phyloP scores from a whole-genome alignment of 2,888 invertebrate species.

The Callimorpha dominula region DNA sequence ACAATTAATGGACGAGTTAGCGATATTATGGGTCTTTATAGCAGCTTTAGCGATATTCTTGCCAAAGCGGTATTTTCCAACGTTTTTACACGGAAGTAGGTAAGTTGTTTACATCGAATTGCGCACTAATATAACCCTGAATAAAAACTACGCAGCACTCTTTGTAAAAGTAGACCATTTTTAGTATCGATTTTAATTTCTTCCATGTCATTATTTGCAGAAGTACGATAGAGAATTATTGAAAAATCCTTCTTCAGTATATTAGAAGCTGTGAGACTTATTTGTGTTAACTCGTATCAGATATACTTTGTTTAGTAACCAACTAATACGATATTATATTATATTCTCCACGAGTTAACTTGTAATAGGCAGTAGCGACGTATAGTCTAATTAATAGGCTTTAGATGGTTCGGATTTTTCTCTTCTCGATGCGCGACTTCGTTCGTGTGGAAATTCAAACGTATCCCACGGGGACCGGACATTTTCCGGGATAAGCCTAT shows the following conservation, averaged over 20 bases:
- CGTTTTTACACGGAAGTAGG: conserved; percentile 89
- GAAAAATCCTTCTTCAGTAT: not conserved
- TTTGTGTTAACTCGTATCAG: not conserved
- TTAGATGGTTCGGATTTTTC: too few relatives aligned
- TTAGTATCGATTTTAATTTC: not conserved
- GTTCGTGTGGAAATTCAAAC: too few relatives aligned
- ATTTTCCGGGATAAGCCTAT: too few relatives aligned
- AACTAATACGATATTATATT: too few relatives aligned
- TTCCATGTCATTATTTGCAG: not conserved
- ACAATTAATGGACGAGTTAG: conserved; percentile 93
- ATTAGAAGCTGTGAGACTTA: not conserved
- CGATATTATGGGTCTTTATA: conserved; percentile 94
- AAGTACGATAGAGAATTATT: not conserved
- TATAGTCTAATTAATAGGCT: too few relatives aligned
- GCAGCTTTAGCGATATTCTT: conserved; percentile 92
- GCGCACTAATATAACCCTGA: conserved; percentile 1
- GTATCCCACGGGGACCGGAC: too few relatives aligned
- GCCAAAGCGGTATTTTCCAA: conserved; percentile 90
- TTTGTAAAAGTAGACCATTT: not conserved
- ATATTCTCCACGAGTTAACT: too few relatives aligned
- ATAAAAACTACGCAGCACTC: not conserved
- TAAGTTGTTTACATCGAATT: conserved; percentile 61
- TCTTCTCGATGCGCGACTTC: too few relatives aligned
- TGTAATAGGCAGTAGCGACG: too few relatives aligned
- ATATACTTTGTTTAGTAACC: too few relatives aligned